These are phyloP conservation scores for Pao palembangensis DNA, from an alignment of 2,113 vertebrate species.

Conservation along the genomic window DNA sequence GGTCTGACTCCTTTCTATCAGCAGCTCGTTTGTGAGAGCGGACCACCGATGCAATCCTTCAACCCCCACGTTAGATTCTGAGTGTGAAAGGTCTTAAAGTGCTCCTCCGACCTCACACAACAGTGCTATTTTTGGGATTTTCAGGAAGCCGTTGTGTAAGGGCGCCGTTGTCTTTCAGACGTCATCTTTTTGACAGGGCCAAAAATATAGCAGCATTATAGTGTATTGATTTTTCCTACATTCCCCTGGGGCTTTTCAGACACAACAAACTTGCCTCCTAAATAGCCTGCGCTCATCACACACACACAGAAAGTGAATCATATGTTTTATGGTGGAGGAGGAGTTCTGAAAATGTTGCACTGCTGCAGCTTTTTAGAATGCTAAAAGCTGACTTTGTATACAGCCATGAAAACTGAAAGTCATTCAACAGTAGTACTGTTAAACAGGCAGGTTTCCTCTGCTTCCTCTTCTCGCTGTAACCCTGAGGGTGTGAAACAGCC, in stretches of 20 bases:
- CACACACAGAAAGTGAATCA: constrained; percentile 29
- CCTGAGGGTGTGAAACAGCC: constrained; percentile 5
- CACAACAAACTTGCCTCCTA: constrained; percentile 43
- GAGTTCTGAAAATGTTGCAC: background rate
- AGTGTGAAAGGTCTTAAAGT: too few relatives aligned
- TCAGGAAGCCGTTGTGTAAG: constrained; percentile 28
- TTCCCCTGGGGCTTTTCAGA: constrained; percentile 42
- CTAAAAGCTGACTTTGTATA: background rate
- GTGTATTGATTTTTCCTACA: constrained; percentile 54
- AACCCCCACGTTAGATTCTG: too few relatives aligned
- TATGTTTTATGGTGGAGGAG: constrained; percentile 16
- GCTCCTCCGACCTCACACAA: background rate
- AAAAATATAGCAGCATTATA: constrained; percentile 52
- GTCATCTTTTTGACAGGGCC: constrained; percentile 38
- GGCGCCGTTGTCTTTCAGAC: constrained; percentile 1
- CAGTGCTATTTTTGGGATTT: constrained; percentile 20
- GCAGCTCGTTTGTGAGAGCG: too few relatives aligned
- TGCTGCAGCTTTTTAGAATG: background rate
- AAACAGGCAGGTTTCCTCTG: constrained; percentile 15
- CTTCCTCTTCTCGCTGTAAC: constrained; percentile 46
- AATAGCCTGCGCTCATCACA: constrained; percentile 30
- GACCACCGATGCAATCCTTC: too few relatives aligned
- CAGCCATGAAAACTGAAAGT: background rate
- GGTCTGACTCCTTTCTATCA: too few relatives aligned
- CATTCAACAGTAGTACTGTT: constrained; percentile 12